A percentile compares a stretch with the other conserved stretches of the same genome.
Evolutionary conservation across 1,140 invertebrate species (phyloP).

Genomic region (Leptopilina clavipes): DNA sequence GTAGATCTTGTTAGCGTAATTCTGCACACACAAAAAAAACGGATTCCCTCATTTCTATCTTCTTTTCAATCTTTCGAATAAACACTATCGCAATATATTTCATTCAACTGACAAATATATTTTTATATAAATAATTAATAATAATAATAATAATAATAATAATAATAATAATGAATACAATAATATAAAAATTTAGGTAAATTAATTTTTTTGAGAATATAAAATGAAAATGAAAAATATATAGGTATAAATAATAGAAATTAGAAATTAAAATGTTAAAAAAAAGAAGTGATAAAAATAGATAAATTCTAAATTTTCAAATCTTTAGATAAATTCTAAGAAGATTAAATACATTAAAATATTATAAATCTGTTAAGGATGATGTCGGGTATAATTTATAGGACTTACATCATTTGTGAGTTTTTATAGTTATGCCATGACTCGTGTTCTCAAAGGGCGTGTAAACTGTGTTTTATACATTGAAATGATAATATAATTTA

Average conservation of each 20-base stretch:
- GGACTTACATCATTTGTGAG: not conserved
- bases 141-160: no score
- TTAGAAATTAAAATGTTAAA: not conserved
- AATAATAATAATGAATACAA: no score
- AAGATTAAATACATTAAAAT: not conserved
- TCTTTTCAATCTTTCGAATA: not conserved
- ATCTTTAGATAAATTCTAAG: not conserved
- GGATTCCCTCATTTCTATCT: not conserved
- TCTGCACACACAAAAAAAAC: not conserved
- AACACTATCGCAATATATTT: not conserved
- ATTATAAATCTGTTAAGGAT: not conserved
- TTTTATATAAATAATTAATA: no score
- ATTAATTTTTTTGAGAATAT: no score
- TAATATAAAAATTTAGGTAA: no score
- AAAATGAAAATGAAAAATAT: no score
- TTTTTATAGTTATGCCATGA: constrained; percentile 15
- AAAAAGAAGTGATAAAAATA: no score
- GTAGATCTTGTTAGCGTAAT: constrained; percentile 33
- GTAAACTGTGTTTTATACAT: not conserved
- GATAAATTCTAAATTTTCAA: no score
- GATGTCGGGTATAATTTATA: not conserved
- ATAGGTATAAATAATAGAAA: no score
- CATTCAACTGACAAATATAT: not conserved
- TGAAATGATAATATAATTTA: not conserved
- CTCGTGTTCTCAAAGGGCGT: not conserved